Conservation (phyloP, 2,113 vertebrate genomes). For the Melanerpes aurifrons region DNA sequence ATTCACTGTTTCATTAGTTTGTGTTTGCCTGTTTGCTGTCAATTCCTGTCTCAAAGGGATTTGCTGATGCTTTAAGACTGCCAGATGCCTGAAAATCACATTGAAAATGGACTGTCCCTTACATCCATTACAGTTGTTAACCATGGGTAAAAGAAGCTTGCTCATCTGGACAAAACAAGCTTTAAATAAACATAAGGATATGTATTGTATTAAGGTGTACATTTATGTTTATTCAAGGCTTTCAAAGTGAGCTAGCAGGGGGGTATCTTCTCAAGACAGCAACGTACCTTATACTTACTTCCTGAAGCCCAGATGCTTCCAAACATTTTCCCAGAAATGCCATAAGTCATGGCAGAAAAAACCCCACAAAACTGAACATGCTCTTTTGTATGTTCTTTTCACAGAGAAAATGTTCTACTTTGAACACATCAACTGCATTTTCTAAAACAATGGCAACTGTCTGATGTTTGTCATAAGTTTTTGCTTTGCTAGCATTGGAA, state of each 20-base stretch:
- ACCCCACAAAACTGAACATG: background rate
- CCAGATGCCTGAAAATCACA: rapidly evolving
- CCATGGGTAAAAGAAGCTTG: background rate
- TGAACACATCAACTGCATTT: background rate
- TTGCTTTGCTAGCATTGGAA: background rate
- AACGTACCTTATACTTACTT: no score
- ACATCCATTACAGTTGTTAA: background rate
- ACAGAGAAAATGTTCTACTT: background rate
- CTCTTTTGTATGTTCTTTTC: background rate
- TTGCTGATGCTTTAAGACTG: background rate
- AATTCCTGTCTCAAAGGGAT: background rate
- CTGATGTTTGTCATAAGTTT: background rate
- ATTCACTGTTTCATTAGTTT: background rate
- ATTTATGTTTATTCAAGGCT: background rate
- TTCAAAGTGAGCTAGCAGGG: background rate
- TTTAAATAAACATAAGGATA: background rate
- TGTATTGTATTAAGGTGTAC: background rate
- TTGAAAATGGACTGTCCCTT: background rate
- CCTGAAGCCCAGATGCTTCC: background rate
- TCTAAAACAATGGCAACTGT: background rate
- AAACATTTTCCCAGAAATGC: background rate
- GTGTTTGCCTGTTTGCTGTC: background rate
- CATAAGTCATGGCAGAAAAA: background rate
- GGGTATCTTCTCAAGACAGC: background rate
- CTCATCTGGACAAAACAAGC: background rate